phyloP scores from a whole-genome alignment of 2,888 invertebrate genomes.

The Euclidia mi region DNA sequence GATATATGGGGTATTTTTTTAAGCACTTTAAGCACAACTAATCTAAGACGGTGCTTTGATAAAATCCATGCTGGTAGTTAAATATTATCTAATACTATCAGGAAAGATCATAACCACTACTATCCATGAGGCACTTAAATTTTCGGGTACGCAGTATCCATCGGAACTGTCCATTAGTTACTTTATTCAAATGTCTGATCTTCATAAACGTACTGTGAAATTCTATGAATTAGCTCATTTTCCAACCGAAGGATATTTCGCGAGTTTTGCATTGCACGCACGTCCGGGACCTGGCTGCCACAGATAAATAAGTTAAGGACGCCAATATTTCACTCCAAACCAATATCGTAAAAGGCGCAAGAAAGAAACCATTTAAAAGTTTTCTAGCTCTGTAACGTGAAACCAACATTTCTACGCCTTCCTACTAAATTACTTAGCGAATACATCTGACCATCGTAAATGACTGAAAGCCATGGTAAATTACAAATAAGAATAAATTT shows the following conservation, averaged over 20 bases:
- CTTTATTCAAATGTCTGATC: constrained; percentile 42
- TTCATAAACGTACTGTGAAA: constrained; percentile 58
- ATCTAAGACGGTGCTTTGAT: no score
- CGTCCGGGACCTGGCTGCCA: constrained; percentile 72
- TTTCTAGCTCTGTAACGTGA: constrained; percentile 45
- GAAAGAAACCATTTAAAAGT: constrained; percentile 69
- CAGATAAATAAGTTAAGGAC: constrained; percentile 82
- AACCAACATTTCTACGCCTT: constrained; percentile 34
- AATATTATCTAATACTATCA: no score
- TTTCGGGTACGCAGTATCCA: no score
- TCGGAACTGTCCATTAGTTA: no score
- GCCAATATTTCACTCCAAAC: constrained; percentile 81
- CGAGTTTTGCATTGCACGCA: constrained; percentile 75
- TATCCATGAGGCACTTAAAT: no score
- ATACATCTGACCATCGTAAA: constrained; percentile 43
- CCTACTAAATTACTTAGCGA: constrained; percentile 23
- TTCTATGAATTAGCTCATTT: constrained; percentile 71
- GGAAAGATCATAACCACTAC: no score
- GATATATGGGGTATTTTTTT: no score
- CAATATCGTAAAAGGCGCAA: constrained; percentile 79
- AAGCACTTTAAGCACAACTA: no score
- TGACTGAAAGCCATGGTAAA: constrained; percentile 60
- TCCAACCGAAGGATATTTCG: constrained; percentile 69
- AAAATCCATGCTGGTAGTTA: no score
- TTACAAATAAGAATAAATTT: constrained; percentile 62